Evolutionary conservation across 1,140 invertebrate species (phyloP).

Genomic region (Drosophila bocki): DNA sequence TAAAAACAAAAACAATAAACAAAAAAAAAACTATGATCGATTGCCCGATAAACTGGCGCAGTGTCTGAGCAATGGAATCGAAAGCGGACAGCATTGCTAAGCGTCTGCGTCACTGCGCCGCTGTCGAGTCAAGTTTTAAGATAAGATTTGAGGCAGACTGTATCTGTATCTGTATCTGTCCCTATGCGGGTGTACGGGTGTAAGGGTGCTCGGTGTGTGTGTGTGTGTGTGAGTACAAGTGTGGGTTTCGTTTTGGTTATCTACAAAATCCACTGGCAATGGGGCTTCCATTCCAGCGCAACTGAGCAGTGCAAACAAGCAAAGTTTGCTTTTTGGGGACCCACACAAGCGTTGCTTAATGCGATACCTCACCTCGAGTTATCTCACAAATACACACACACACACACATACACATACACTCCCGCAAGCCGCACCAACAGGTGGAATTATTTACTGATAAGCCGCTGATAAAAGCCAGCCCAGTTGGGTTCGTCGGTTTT

Average conservation of each 20-base stretch:
- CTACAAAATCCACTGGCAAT: constrained; percentile 73
- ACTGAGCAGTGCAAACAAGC: constrained; percentile 73
- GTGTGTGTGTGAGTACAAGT: constrained; percentile 27
- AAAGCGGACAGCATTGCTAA: constrained; percentile 36
- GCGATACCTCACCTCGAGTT: constrained; percentile 67
- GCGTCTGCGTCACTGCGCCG: constrained; percentile 51
- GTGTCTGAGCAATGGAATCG: constrained; percentile 25
- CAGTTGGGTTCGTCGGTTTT: constrained; percentile 19
- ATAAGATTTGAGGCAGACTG: constrained; percentile 75
- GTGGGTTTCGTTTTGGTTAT: constrained; percentile 51
- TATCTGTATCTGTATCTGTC: constrained; percentile 21
- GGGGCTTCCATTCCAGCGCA: constrained; percentile 53
- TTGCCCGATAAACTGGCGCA: constrained; percentile 25
- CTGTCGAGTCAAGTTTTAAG: constrained; percentile 82
- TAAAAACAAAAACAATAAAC: not conserved
- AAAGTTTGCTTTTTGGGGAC: constrained; percentile 55
- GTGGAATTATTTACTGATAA: constrained; percentile 83
- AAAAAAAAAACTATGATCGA: constrained; percentile 12
- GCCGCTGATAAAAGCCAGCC: constrained; percentile 74
- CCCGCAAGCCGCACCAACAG: constrained; percentile 58
- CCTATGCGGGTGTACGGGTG: constrained; percentile 16
- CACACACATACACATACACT: constrained; percentile 18
- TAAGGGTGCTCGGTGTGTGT: constrained; percentile 6
- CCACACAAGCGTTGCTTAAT: constrained; percentile 63
- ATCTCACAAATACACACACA: constrained; percentile 47